Percentiles rank a stretch among this genome's conserved stretches.
Conservation (phyloP, 1,140 invertebrate genomes). For the Andrena cerasifolii region DNA sequence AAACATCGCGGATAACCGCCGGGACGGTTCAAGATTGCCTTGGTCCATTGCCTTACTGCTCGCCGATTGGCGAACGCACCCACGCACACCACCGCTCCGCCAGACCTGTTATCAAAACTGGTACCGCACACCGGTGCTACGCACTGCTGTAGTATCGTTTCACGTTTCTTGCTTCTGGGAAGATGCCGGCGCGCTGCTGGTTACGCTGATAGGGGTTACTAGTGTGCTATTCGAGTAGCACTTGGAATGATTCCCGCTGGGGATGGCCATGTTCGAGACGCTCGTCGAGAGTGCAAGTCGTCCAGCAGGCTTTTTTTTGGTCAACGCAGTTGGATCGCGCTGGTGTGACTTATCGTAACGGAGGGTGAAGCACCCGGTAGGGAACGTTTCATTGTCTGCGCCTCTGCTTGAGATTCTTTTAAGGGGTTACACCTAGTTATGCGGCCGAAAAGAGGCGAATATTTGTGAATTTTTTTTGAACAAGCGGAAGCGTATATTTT, state of each 20-base stretch:
- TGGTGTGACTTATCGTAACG: too few species aligned
- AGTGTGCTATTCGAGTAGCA: background rate
- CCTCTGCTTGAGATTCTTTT: too few species aligned
- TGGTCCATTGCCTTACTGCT: constrained; percentile 70
- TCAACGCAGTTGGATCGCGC: too few species aligned
- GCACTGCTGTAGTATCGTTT: constrained; percentile 8
- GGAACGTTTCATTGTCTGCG: too few species aligned
- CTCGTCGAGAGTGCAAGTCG: constrained; percentile 1
- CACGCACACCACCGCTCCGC: constrained; percentile 12
- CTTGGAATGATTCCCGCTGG: background rate
- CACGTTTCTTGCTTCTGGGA: constrained; percentile 22
- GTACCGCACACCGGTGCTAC: constrained; percentile 49
- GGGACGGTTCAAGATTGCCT: constrained; percentile 63
- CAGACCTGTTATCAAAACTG: constrained; percentile 68
- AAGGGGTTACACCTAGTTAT: too few species aligned
- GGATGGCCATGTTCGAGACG: too few species aligned
- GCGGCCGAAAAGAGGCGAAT: too few species aligned
- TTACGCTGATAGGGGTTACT: background rate
- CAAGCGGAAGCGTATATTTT: too few species aligned
- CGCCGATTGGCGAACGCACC: constrained; percentile 36
- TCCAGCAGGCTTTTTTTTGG: constrained; percentile 10
- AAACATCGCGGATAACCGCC: constrained; percentile 64
- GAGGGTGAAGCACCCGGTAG: too few species aligned
- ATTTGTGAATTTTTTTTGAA: too few species aligned
- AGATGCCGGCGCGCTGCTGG: background rate